Conservation (phyloP, 1,140 invertebrate genomes). For the Lamellibrachia luymesi region DNA sequence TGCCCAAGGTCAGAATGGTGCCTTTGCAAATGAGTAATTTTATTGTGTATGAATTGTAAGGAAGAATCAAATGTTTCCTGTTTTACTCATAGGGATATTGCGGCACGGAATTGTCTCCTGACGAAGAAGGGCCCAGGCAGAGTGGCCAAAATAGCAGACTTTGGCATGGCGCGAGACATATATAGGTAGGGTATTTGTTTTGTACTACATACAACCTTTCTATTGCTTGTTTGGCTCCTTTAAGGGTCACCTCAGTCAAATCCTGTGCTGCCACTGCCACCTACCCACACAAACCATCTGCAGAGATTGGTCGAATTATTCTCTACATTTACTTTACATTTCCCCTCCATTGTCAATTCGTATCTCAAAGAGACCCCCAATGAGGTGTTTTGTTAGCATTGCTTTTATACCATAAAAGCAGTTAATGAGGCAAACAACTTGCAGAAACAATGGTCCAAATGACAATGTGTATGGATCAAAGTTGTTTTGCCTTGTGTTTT, state of each 20-base stretch:
- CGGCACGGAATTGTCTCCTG: conserved; percentile 89
- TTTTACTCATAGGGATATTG: conserved; percentile 73
- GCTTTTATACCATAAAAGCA: neutral
- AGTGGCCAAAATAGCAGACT: conserved; percentile 65
- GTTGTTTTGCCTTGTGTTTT: neutral
- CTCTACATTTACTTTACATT: neutral
- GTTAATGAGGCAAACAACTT: neutral
- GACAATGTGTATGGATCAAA: neutral
- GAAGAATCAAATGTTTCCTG: neutral
- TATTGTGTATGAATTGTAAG: neutral
- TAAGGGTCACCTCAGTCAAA: neutral
- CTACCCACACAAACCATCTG: too few species aligned
- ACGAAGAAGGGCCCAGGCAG: conserved; percentile 75
- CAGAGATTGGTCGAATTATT: too few species aligned
- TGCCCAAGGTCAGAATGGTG: neutral
- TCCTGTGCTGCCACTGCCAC: too few species aligned
- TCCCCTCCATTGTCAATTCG: neutral
- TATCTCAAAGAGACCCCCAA: neutral
- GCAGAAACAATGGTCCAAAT: neutral
- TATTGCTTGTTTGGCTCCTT: neutral
- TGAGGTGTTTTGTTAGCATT: neutral
- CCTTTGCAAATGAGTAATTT: neutral
- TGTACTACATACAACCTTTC: neutral
- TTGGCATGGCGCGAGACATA: conserved; percentile 61
- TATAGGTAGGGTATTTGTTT: conserved; percentile 45